Evolutionary conservation across 2,797 vertebrate genomes (phyloP), one percentile per base, ranked within the genome.

Genomic region (Cuculus canorus): DNA sequence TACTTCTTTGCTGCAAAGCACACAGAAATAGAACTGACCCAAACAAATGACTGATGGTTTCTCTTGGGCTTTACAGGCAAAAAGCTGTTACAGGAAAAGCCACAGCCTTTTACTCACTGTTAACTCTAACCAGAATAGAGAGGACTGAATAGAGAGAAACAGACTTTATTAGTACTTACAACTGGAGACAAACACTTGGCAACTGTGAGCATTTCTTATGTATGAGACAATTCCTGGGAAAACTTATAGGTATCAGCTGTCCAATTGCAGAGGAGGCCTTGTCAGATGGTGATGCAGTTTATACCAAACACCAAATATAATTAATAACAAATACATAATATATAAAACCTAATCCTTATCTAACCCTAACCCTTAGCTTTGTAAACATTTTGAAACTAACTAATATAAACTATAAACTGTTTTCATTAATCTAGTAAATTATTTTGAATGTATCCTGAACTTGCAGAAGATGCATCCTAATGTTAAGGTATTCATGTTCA

Each of bases 1-100:
- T 32, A 7, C 32, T 72, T 52, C 50, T 68, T 37, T 88, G 52
- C 48, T 16, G 47, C 8, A 82, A 81, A 89, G 56, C 64, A 41
- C n/a, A 69, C 10, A 60, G 45, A 86, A 90, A 69, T 13, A 82
- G 63, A 90, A 84, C 56, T 30, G 75, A 93, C 45, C 48, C 2
- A 12, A 83, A 70, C 45, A 90, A 82, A 88, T 35, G 37, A 39
- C 48, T 28, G 54, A 41, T 0, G 0, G 52, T 61, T 90, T 86
- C 80, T 90, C 66, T 33, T 77, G 80, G 60, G 63, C 56, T 84
- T 96, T 81, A 77, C 82, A 84, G 43, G 24, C 45, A 89, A 84
- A 75, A 79, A 80, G 33, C 39, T 63, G 35, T 17, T 63, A 63
- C 5, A 47, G 39, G 32, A 54, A 72, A 80, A 95, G 94, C 82